A percentile compares a stretch with the other conserved stretches of the same genome.
Evolutionary conservation across 1,140 invertebrate genomes (phyloP).

Genomic region (Hyphantria cunea): DNA sequence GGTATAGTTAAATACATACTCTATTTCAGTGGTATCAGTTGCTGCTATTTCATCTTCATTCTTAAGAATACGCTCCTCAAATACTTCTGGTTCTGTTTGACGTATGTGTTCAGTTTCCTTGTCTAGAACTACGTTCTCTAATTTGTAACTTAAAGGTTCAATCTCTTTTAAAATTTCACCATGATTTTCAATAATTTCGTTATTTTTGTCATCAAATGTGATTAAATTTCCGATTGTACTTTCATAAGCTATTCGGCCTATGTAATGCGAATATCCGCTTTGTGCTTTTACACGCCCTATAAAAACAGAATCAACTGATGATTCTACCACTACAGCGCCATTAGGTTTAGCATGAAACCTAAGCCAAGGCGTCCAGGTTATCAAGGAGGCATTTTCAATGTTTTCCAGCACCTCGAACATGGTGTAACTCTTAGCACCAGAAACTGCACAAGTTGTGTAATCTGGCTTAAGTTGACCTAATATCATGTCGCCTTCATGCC

Average conservation of each 20-base stretch:
- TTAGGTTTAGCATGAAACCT: conserved; percentile 84
- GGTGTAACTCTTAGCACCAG: conserved; percentile 82
- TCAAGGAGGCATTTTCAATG: conserved; percentile 87
- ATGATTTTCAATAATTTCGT: conserved; percentile 82
- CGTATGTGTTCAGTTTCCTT: conserved; percentile 81
- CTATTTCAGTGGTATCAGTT: conserved; percentile 86
- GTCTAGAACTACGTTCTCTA: conserved; percentile 85
- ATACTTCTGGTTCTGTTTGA: conserved; percentile 74
- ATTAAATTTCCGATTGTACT: conserved; percentile 85
- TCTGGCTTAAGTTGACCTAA: conserved; percentile 85
- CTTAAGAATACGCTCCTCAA: conserved; percentile 84
- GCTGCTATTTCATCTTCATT: conserved; percentile 83
- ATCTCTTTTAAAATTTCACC: conserved; percentile 90
- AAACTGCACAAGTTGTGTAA: conserved; percentile 85
- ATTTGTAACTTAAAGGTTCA: conserved; percentile 88
- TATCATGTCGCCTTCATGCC: conserved; percentile 86
- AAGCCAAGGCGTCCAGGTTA: conserved; percentile 88
- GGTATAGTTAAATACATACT: conserved; percentile 86
- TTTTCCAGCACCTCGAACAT: conserved; percentile 90
- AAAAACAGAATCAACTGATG: conserved; percentile 71
- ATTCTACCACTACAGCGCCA: conserved; percentile 85
- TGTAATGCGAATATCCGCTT: conserved; percentile 82
- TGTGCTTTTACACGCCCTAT: conserved; percentile 77
- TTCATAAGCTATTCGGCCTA: conserved; percentile 86
- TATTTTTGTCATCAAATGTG: conserved; percentile 85